Evolutionary conservation across 1,140 invertebrate genomes (phyloP), one percentile per base, ranked within the genome.

Genomic region (Brachionus asplanchnoidis): DNA sequence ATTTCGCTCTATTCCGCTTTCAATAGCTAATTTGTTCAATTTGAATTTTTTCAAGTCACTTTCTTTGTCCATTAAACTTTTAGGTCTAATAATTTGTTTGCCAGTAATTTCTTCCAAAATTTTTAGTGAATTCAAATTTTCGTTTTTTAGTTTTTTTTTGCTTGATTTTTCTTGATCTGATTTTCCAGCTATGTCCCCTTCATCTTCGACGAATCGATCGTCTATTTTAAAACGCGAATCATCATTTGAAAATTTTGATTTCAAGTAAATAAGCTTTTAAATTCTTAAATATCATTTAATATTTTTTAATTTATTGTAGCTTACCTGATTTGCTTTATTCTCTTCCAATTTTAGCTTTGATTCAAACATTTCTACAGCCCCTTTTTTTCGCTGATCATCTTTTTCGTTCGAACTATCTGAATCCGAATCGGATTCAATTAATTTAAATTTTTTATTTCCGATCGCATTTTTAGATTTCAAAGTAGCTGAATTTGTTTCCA

Each of bases 181-280:
- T 14, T 42, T 40, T 80, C 26, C 11, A 14, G 8, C 14, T 7
- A 17, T 2, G 6, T 53, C 77, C 2, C 0, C 26, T 28, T 80
- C 46, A 12, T 26, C 46, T 36, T 56, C 50, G 14, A 65, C 36
- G 23, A 80, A 80, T 20, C 77, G 42, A 80, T 80, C 46, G 46
- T 80, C 77, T 32, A 80, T 80, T 80, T 56, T 80, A 56, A 80
- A 80, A 53, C 77, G 77, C 8, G 46, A 11, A 80, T 80, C 77
- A 40, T 80, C 77, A 65, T 80, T 80, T 17, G 77, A 80, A 40
- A 36, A 80, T 80, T 80, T 80, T 2, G 77, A 56, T 80, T 80
- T 80, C 9, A 80, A 42, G 28, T 80, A 36, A 65, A 80, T 80
- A 14, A 80, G 36, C 77, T 80, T 80, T 7, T 56, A 53, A 56